Evolutionary conservation across 1,140 invertebrate species (phyloP), one percentile per base, ranked within the genome.

Genomic region (Copidosoma floridanum): DNA sequence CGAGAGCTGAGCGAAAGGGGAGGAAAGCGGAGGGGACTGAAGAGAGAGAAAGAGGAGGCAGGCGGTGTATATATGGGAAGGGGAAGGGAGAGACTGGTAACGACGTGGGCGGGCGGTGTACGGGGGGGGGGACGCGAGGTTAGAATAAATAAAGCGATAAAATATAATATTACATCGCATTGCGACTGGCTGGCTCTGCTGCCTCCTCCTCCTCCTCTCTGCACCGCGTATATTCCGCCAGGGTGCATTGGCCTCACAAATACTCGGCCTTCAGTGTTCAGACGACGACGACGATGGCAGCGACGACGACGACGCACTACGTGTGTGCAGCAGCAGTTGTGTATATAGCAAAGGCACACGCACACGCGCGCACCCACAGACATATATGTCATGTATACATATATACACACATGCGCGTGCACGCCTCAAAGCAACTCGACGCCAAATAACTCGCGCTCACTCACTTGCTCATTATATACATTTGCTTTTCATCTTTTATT

Each of bases 201-300:
- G 66, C 69, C 64, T n/a, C n/a, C n/a, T n/a, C n/a, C n/a, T n/a
- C n/a, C n/a, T n/a, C n/a, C n/a, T n/a, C 65, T 63, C 67, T 70
- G 70, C 65, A 69, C 69, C 65, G n/a, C n/a, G 71, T 72, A 71
- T 73, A 75, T 75, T 76, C 74, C 72, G n/a, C 11, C 52, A 71
- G 72, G 74, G 74, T 76, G 73, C 74, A 76, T 74, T 76, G 74
- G 72, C 72, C 74, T 71, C 72, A 68, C 74, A 66, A 74, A 74
- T 74, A 74, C 73, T 70, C 65, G 63, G 69, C 69, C 63, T 70
- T 68, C 67, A 70, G 65, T n/a, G n/a, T n/a, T n/a, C n/a, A n/a
- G n/a, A n/a, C n/a, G n/a, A n/a, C n/a, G n/a, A n/a, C n/a, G n/a
- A n/a, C n/a, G n/a, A n/a, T n/a, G n/a, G n/a, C n/a, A n/a, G n/a